phyloP scores from a whole-genome alignment of 2,888 invertebrate species.

The Synergus itoensis region DNA sequence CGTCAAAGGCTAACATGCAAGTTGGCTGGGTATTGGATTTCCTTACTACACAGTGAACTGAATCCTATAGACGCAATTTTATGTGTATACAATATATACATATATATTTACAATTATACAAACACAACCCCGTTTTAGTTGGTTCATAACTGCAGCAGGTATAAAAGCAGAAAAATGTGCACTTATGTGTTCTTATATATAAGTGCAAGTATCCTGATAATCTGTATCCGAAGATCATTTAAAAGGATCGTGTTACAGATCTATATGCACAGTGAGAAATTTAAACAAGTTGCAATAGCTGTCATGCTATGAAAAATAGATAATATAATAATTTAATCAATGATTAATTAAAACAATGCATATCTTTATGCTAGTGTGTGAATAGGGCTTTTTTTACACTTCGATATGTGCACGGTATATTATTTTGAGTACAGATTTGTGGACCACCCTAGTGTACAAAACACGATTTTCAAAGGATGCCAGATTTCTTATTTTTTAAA shows the following conservation, averaged over 20 bases:
- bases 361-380: too few species aligned
- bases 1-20: constrained; percentile 62
- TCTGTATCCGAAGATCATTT: constrained; percentile 65
- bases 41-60: constrained; percentile 57
- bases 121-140: not conserved
- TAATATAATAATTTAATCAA: not conserved
- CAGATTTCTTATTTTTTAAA: too few species aligned
- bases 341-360: not conserved
- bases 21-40: constrained; percentile 65
- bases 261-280: constrained; percentile 63
- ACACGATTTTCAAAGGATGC: too few species aligned
- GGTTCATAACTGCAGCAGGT: constrained; percentile 1
- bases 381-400: too few species aligned
- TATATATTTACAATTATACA: constrained; percentile 47
- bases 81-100: constrained; percentile 53
- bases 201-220: constrained; percentile 54
- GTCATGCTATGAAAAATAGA: not conserved
- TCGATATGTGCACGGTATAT: too few species aligned
- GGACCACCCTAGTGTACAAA: too few species aligned
- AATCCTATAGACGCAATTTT: constrained; percentile 54
- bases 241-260: constrained; percentile 67
- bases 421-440: too few species aligned
- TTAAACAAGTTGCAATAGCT: constrained; percentile 60
- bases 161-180: constrained; percentile 40
- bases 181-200: constrained; percentile 48